Evolutionary conservation across 1,140 invertebrate genomes (phyloP), one percentile per base, ranked within the genome.

Genomic region (Phymastichus coffea): DNA sequence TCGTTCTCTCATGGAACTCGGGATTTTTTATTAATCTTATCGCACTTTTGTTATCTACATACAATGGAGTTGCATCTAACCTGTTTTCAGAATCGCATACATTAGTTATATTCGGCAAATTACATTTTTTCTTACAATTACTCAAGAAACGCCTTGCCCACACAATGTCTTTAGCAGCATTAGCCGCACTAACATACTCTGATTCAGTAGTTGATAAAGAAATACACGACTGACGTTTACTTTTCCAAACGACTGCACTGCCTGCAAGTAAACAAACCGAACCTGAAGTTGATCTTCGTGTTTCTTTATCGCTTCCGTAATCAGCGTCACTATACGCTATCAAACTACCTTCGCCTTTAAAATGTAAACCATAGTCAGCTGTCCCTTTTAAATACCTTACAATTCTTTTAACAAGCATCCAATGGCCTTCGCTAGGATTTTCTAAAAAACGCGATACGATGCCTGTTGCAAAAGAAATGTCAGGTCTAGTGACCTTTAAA

Each of bases 181-280:
- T 57, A 37, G 54, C 58, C 19, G 66, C 57, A 12, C 71, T 66
- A 1, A 72, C 56, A 49, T 70, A 70, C 60, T 78, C 76, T 19
- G 74, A 65, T 63, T 78, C 74, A 33, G 69, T 73, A 19, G 71
- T 70, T 9, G 61, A 63, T 9, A 63, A 43, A 17, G 58, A 28
- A 25, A 66, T 55, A 17, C 40, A 69, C 0, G 37, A 43, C 65
- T 78, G 75, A 47, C 63, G 66, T 38, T 66, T 64, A 22, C 59
- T 65, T 30, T 46, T 56, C 73, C 72, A 77, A 10, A 62, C 41
- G 14, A 74, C 33, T 10, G 64, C 38, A 33, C 43, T 64, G 9
- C 49, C 62, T 2, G 30, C 41, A n/a, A 64, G 58, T 3, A 62
- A 44, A 10, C 23, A 43, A 40, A 51, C 63, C 53, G 30, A 46